These are phyloP conservation scores for Fulmarus glacialis DNA, from an alignment of 2,113 vertebrate species.

Conservation along the genomic window DNA sequence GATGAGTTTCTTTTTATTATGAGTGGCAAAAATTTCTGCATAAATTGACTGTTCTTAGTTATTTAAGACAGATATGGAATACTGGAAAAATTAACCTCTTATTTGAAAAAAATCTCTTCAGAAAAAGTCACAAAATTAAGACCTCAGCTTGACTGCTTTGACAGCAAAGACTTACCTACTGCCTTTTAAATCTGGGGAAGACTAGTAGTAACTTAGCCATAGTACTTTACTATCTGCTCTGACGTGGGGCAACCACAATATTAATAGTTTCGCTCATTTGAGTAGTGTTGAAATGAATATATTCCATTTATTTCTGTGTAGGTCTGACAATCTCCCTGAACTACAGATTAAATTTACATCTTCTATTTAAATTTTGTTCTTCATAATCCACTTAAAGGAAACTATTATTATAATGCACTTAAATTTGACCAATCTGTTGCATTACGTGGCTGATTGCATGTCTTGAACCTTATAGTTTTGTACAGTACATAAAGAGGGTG, in stretches of 20 bases:
- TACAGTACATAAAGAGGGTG: neutral
- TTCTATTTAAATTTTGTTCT: neutral
- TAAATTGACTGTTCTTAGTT: neutral
- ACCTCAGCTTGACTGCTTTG: neutral
- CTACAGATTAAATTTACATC: neutral
- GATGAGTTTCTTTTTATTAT: neutral
- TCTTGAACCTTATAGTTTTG: neutral
- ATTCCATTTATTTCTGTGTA: neutral
- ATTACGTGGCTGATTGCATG: neutral
- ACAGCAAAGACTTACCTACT: neutral
- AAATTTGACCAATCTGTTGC: neutral
- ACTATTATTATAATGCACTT: neutral
- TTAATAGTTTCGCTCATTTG: neutral
- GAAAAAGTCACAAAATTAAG: neutral
- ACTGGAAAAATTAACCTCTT: neutral
- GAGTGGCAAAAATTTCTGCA: neutral
- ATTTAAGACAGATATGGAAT: neutral
- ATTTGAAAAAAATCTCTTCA: neutral
- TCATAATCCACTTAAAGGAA: neutral
- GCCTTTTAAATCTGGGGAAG: neutral
- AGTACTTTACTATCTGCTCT: neutral
- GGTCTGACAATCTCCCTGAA: neutral
- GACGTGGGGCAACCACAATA: neutral
- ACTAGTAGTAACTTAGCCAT: neutral
- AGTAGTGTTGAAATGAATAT: neutral